Conservation (phyloP, 2,113 vertebrate genomes). For the Psettodes erumei region DNA sequence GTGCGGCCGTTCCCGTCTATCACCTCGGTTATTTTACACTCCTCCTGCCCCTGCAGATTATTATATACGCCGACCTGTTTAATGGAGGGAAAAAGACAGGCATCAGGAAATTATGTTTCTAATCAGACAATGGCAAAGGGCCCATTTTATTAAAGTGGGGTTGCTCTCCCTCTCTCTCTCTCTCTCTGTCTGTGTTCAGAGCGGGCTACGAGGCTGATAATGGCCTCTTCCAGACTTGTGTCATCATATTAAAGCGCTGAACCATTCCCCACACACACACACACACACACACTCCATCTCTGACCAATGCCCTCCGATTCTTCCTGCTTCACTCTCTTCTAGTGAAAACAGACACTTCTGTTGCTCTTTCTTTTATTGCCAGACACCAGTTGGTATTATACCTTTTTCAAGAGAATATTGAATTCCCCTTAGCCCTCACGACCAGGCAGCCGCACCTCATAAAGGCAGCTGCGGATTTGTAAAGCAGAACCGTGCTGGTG, state of each 20-base stretch:
- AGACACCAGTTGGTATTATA: slow-evolving; percentile 10
- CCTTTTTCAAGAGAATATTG: slow-evolving; percentile 44
- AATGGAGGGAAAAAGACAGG: slow-evolving; percentile 59
- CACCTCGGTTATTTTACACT: slow-evolving; percentile 49
- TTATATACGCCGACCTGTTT: slow-evolving; percentile 61
- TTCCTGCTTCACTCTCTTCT: slow-evolving; percentile 23
- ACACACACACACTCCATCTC: slow-evolving; percentile 16
- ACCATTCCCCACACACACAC: slow-evolving; percentile 15
- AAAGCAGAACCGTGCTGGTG: slow-evolving; percentile 38
- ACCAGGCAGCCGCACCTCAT: slow-evolving; percentile 46
- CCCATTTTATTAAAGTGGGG: slow-evolving; percentile 78
- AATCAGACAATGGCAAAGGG: slow-evolving; percentile 75
- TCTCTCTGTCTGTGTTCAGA: slow-evolving; percentile 52
- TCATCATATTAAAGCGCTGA: slow-evolving; percentile 72
- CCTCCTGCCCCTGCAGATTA: slow-evolving; percentile 52
- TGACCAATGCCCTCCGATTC: slow-evolving; percentile 38
- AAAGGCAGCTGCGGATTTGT: slow-evolving; percentile 47
- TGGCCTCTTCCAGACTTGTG: slow-evolving; percentile 57
- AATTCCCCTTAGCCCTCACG: slow-evolving; percentile 34
- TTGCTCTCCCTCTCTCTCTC: slow-evolving; percentile 39
- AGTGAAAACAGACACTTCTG: slow-evolving; percentile 59
- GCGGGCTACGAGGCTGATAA: slow-evolving; percentile 62
- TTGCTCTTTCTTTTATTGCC: slow-evolving; percentile 65
- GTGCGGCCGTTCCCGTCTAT: slow-evolving; percentile 35
- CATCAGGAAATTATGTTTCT: slow-evolving; percentile 81